Base-by-base conservation (phyloP, 2,888 invertebrate species). In the Buathra laborator region DNA sequence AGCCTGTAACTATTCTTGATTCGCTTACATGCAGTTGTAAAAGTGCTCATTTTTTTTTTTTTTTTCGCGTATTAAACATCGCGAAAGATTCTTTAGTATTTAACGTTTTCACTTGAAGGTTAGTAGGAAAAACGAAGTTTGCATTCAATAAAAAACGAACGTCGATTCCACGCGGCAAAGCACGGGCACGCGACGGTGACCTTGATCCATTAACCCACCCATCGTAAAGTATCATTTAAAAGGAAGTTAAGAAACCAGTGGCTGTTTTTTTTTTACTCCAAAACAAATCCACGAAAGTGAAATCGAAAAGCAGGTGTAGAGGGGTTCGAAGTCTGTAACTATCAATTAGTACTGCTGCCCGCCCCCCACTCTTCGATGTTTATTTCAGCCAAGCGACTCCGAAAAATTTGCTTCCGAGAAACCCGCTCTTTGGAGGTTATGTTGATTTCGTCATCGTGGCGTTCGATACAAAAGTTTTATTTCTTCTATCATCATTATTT, bases 131-230 rank as follows among this genome's bases (percentile, higher is more conserved):
- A 37, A 37, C 37, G 7, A 9, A 0, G 29, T 56, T 12, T 32
- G 4, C 24, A 64, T 68, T 19, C 12, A 10, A 64, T 29, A 68
- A 12, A 12, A 32, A n/a, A 68, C 14, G 46, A 29, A 53, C 32
- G 51, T 68, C 48, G 71, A 67, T 74, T 81, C 37, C 62, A 74
- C 32, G 68, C 16, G 43, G 75, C 43, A 24, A 43, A 24, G 29
- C 24, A 32, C 37, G 62, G 62, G 70, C 75, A 14, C 68, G 29
- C 37, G n/a, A 71, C 51, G 53, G 74, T 62, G 83, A 83, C 83
- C 83, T 83, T 83, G 83, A 75, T 66, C 79, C 64, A 19, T 56
- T 83, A 75, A 83, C 79, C 74, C 72, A 76, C 59, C 53, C 37
- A 59, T 37, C 29, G 68, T 14, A 43, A 32, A 46, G 43, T 48